Evolutionary conservation across 1,140 invertebrate genomes (phyloP), one percentile per base, ranked within the genome.

Genomic region (Lepidurus packardi): DNA sequence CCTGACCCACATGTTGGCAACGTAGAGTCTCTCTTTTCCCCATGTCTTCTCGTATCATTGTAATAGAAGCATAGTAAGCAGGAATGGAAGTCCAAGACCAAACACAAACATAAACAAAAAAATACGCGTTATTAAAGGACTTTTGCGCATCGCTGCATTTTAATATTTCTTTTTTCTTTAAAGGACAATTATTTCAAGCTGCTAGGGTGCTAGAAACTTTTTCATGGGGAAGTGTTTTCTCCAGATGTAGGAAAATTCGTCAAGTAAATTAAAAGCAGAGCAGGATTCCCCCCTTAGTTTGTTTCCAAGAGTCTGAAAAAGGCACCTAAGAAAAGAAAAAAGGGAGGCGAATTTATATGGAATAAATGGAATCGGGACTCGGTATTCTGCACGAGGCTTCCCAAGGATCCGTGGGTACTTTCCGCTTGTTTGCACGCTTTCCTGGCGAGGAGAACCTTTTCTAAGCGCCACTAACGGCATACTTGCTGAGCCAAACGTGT

Each of bases 1-100:
- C 53, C 53, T 65, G 53, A 65, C 53, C 53, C 53, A 65, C 53
- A 65, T 65, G 53, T 65, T 65, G 21, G 53, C 21, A 65, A 65
- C 21, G 53, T 13, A 65, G 53, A 65, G 53, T n/a, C 53, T 65
- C 53, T 21, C 13, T 65, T 65, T 65, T 65, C 21, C 53, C 16
- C 8, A 65, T 21, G 53, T 65, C 21, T 65, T 65, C 13, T 5
- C 21, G 21, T 9, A 65, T 21, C 53, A 65, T 65, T 65, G 53
- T 65, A 65, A 65, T 65, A 65, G 4, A 65, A 65, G 53, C 21
- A 65, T 65, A 65, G 21, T 65, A 65, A 21, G 16, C 16, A 65
- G 53, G 34, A 34, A 34, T 34, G 34, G 34, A 34, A 13, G 53
- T 65, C 13, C n/a, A 65, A 65, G 53, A 4, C 53, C 21, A 0